Conservation (phyloP, 2,888 invertebrate genomes). For the Notodonta dromedarius region DNA sequence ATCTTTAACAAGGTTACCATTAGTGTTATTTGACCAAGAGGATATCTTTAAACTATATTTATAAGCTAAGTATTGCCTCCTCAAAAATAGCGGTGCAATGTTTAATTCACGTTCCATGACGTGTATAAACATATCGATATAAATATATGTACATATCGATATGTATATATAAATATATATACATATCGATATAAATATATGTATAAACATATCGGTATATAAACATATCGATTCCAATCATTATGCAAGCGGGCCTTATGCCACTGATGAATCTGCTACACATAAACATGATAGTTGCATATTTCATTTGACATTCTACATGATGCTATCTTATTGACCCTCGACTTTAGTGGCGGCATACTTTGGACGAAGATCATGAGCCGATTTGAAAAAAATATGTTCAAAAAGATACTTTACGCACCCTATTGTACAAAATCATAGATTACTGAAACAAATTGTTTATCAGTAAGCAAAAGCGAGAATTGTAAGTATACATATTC, state of each 20-base stretch:
- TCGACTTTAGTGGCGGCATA: neutral
- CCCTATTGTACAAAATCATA: neutral
- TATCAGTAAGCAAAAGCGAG: neutral
- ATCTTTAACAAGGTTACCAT: too few relatives aligned
- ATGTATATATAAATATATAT: too few relatives aligned
- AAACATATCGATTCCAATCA: conserved; percentile 59
- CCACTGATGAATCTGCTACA: conserved; percentile 43
- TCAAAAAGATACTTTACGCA: too few relatives aligned
- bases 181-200: too few relatives aligned
- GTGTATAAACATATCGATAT: too few relatives aligned
- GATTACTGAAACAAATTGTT: neutral
- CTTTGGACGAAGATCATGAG: neutral
- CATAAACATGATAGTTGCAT: conserved; percentile 4
- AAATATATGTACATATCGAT: too few relatives aligned
- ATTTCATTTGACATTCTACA: conserved; percentile 57
- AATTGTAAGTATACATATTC: neutral
- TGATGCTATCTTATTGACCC: conserved; percentile 65
- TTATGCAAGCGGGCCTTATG: conserved; percentile 37
- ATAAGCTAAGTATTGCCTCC: too few relatives aligned
- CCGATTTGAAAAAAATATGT: neutral
- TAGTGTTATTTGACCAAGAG: too few relatives aligned
- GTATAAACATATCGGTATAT: too few relatives aligned
- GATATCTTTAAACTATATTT: too few relatives aligned
- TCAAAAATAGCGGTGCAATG: too few relatives aligned
- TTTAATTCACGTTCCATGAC: too few relatives aligned